These are phyloP conservation scores for Ellobius talpinus DNA, from an alignment of 2,113 vertebrate genomes.

Conservation along the genomic window DNA sequence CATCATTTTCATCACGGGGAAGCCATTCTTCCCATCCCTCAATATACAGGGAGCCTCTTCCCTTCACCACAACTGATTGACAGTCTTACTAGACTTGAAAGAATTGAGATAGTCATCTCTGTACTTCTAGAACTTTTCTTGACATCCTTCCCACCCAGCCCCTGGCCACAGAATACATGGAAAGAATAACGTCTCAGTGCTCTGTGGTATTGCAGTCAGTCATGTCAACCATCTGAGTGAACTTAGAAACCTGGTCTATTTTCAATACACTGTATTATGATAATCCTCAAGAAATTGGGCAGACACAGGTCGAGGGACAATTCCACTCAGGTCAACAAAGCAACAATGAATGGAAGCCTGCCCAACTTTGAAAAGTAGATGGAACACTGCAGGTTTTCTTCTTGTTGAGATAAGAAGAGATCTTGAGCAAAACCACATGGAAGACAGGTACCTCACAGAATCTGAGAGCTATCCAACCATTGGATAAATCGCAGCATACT, in stretches of 20 bases:
- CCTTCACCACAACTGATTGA: not conserved
- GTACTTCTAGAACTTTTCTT: not conserved
- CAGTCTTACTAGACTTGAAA: not conserved
- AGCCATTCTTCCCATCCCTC: not conserved
- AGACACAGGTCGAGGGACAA: not conserved
- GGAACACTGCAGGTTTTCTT: not conserved
- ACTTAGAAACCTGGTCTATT: not conserved
- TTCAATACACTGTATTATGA: not conserved
- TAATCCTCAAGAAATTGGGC: conserved; percentile 4
- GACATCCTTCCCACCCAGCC: not conserved
- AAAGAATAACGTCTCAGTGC: not conserved
- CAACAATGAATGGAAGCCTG: not conserved
- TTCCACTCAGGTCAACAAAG: not conserved
- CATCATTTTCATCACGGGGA: not conserved
- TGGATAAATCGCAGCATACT: not conserved
- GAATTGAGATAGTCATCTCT: not conserved
- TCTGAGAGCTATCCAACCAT: not conserved
- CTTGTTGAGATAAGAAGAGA: not conserved
- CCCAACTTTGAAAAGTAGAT: not conserved
- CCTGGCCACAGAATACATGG: not conserved
- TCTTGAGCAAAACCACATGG: not conserved
- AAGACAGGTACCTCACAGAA: not conserved
- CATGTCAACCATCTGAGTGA: not conserved
- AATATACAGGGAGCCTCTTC: not conserved
- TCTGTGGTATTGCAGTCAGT: not conserved